phyloP scores from a whole-genome alignment of 1,140 invertebrate genomes.

The Nixonia krombeini region DNA sequence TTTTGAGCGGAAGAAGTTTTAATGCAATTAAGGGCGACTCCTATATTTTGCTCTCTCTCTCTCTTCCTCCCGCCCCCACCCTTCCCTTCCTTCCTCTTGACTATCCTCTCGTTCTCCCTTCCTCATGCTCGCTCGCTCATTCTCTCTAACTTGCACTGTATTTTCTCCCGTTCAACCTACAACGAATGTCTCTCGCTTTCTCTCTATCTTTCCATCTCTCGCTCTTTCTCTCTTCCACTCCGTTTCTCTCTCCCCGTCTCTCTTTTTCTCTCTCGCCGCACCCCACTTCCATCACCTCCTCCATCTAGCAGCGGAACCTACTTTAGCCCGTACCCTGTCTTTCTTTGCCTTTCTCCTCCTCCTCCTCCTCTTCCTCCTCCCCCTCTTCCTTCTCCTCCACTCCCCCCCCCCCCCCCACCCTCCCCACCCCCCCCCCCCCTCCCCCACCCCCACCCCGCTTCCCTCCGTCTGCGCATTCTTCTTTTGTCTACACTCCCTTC shows the following conservation, averaged over 20 bases:
- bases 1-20: constrained; percentile 50
- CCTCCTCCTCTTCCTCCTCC: background rate
- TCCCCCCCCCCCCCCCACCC: too few relatives aligned
- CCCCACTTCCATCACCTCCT: constrained; percentile 10
- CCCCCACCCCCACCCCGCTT: too few relatives aligned
- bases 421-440: too few relatives aligned
- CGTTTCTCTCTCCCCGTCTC: too few relatives aligned
- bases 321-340: constrained; percentile 39
- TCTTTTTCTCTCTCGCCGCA: constrained; percentile 10
- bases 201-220: too few relatives aligned
- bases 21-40: constrained; percentile 51
- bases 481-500: too few relatives aligned
- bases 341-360: constrained; percentile 34
- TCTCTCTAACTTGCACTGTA: constrained; percentile 10
- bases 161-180: constrained; percentile 29
- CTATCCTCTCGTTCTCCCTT: too few relatives aligned
- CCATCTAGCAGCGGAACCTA: constrained; percentile 25
- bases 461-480: too few relatives aligned
- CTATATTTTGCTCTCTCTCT: constrained; percentile 28
- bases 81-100: background rate
- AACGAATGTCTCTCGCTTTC: constrained; percentile 8
- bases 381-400: background rate
- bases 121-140: too few relatives aligned
- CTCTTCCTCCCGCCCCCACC: too few relatives aligned
- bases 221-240: background rate